Evolutionary conservation across 2,113 vertebrate genomes (phyloP), one percentile per base, ranked within the genome.

Genomic region (Syngnathoides biaculeatus): DNA sequence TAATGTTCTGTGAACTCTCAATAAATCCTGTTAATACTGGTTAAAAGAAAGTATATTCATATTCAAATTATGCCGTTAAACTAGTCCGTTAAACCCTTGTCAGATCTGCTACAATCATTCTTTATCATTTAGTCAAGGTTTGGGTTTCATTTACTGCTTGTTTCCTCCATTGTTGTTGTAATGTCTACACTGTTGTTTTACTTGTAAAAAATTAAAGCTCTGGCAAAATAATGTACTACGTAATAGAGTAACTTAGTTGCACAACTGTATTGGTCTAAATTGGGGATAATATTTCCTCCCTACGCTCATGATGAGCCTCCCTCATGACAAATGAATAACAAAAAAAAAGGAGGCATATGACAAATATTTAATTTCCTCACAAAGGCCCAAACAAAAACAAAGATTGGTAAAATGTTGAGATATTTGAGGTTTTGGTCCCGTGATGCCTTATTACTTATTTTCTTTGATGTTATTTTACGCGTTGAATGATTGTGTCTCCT

Each of bases 331-430:
- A 10, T 38, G 19, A 20, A 59, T 39, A n/a, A 39, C 11, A 57
- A 55, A 39, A 59, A 39, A 19, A 59, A 38, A 38, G 57, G 19
- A 38, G 62, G 59, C 81, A 76, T 76, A 71, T 84, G 83, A 81
- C 67, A 59, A 59, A 39, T 59, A 59, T 57, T 69, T 61, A 66
- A 56, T 72, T 56, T 56, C 20, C 30, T 22, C 47, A 20, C 19
- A 69, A 55, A 45, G 6, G 45, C 42, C 15, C 63, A 59, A 65
- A 80, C 82, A 73, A 64, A 20, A 40, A 62, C 22, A 39, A 56
- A 59, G 69, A 78, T 75, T 83, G 69, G 79, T 65, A 2, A 64
- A 67, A 27, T 67, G 11, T 12, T 40, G 68, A 71, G 40, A 58
- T 60, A 22, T 78, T 69, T 61, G n/a, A 64, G 40, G 50, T 38